These are phyloP conservation scores for Magallana gigas DNA, from an alignment of 1,140 invertebrate species.

Conservation along the genomic window DNA sequence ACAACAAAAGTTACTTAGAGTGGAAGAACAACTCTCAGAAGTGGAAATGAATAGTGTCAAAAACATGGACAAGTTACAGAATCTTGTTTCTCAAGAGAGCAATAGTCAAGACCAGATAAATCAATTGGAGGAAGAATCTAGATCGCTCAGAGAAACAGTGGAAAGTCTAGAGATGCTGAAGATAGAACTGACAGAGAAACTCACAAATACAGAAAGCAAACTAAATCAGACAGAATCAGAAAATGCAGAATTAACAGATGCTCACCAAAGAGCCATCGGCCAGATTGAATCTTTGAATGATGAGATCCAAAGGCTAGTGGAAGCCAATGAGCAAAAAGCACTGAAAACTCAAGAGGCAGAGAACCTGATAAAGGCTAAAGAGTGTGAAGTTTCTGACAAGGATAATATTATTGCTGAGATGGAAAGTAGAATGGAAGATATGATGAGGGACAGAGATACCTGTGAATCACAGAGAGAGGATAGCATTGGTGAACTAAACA, in stretches of 20 bases:
- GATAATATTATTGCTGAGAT: not conserved
- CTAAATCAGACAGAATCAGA: not conserved
- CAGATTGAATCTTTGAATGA: not conserved
- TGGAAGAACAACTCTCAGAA: slow-evolving; percentile 19
- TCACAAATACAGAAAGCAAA: not conserved
- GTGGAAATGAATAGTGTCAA: slow-evolving; percentile 34
- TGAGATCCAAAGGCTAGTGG: not conserved
- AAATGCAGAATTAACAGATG: not conserved
- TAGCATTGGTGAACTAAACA: not conserved
- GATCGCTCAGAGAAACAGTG: not conserved
- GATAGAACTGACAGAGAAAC: slow-evolving; percentile 14
- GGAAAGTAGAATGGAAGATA: not conserved
- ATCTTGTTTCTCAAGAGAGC: not conserved
- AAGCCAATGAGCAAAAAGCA: not conserved
- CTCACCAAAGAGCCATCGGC: not conserved
- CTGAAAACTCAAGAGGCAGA: not conserved
- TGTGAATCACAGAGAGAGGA: not conserved
- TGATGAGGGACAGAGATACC: not conserved
- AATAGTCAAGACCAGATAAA: not conserved
- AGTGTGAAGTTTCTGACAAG: slow-evolving; percentile 2
- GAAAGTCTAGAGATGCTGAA: slow-evolving; percentile 2
- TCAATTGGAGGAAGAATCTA: slow-evolving; percentile 5
- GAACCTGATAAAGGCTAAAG: not conserved
- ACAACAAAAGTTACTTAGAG: not conserved
- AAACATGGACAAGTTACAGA: not conserved